These are phyloP conservation scores for Paralvinella palmiformis DNA, from an alignment of 1,140 invertebrate species.

Conservation along the genomic window DNA sequence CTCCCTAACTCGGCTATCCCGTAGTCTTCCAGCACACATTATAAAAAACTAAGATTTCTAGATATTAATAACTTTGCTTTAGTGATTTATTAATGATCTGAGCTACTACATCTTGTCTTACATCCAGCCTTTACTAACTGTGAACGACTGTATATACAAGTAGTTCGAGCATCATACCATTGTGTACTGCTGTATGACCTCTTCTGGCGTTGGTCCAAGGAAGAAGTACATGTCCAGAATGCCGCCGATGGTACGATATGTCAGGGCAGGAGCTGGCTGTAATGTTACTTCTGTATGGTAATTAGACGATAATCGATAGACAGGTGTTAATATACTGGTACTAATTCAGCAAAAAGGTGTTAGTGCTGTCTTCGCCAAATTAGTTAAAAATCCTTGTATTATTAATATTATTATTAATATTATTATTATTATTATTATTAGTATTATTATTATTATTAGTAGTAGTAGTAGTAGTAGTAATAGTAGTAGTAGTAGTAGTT, in stretches of 20 bases:
- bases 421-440: too few relatives aligned
- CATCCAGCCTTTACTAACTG: neutral
- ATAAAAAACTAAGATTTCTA: neutral
- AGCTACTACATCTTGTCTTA: neutral
- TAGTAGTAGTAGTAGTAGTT: too few relatives aligned
- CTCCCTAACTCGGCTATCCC: too few relatives aligned
- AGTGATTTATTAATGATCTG: neutral
- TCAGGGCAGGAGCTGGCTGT: slow-evolving; percentile 19
- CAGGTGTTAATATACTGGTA: too few relatives aligned
- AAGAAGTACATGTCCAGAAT: slow-evolving; percentile 48
- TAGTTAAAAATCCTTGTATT: too few relatives aligned
- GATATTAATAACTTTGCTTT: neutral
- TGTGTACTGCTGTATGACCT: slow-evolving; percentile 64
- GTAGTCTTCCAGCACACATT: neutral
- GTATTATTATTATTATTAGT: too few relatives aligned
- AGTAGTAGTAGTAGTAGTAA: too few relatives aligned
- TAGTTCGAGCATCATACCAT: slow-evolving; percentile 5
- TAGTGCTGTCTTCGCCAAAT: too few relatives aligned
- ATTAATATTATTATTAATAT: too few relatives aligned
- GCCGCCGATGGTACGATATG: slow-evolving; percentile 40
- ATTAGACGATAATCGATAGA: too few relatives aligned
- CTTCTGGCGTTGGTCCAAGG: slow-evolving; percentile 56
- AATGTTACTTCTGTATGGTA: slow-evolving; percentile 15
- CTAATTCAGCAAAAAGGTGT: too few relatives aligned
- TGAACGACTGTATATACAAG: neutral